Base-by-base conservation (phyloP, 35 echinoderm and acorn worm species). In the Patiria miniata region DNA sequence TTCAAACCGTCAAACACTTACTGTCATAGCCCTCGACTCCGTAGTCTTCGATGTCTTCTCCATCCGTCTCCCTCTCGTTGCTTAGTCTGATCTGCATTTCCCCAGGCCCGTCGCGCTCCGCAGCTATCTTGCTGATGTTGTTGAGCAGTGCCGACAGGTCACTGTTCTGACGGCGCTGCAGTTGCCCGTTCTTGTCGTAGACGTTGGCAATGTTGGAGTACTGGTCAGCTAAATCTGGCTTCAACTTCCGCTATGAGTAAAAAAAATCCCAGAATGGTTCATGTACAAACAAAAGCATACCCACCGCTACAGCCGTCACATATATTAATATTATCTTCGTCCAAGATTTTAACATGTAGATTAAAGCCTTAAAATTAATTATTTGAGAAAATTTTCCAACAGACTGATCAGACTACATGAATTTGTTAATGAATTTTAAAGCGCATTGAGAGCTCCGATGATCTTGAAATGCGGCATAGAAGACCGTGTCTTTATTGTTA, bases 161-260 rank as follows among this genome's bases (percentile, higher is more conserved):
- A 8, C 26, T 34, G 7, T 10, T 14, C 65, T 22, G 26, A 4
- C 65, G 65, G 10, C 34, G 23, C n/a, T 73, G 19, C 34, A 73
- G 15, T 34, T 73, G 23, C 26, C 34, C 65, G 29, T 73, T 73
- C 4, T 73, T 26, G 23, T 30, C 29, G 26, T 73, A 73, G 34
- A 73, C 65, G 1, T 22, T 34, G 23, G 23, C 65, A 7, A 73
- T 34, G 23, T 10, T 73, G 65, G 26, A 22, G 26, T 73, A 73
- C 34, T 73, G 65, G 26, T 73, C 65, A 2, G 65, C 65, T 73
- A 73, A 30, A 73, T 73, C 65, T 1, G 65, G 65, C 65, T 73
- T 73, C 21, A 73, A 23, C n/a, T 73, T 73, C 9, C 15, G 21
- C 65, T 73, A 30, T 32, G 65, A 73, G 29, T 36, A 36, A 73